These are phyloP conservation scores for Myrmecobius fasciatus DNA, from an alignment of 2,113 vertebrate genomes.

Conservation along the genomic window DNA sequence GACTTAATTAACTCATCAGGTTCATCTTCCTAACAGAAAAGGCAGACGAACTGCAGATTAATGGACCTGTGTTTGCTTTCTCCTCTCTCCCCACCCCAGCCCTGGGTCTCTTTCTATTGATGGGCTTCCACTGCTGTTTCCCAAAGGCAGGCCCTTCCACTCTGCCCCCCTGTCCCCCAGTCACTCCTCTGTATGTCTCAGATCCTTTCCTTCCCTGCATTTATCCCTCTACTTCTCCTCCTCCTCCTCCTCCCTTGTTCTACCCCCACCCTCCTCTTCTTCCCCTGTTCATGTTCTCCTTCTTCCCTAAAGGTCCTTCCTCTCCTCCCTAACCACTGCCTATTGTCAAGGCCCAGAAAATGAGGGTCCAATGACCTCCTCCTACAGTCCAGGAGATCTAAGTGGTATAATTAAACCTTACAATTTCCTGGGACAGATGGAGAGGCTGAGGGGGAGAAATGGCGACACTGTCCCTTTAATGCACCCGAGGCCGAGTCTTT, in stretches of 20 bases:
- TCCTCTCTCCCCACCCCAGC: conserved; percentile 75
- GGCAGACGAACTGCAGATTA: conserved; percentile 89
- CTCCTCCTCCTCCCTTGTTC: background rate
- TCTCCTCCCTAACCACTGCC: conserved; percentile 59
- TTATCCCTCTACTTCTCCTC: conserved; percentile 29
- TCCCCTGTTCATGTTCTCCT: background rate
- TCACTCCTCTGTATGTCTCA: background rate
- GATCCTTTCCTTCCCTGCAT: background rate
- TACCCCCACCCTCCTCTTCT: background rate
- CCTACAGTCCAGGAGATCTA: conserved; percentile 67
- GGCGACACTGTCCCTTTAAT: conserved; percentile 76
- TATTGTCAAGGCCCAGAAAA: conserved; percentile 19
- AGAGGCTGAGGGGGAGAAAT: conserved; percentile 72
- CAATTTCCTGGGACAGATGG: conserved; percentile 60
- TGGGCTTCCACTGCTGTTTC: conserved; percentile 35
- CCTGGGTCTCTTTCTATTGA: conserved; percentile 69
- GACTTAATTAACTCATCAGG: conserved; percentile 93
- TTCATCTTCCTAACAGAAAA: conserved; percentile 91
- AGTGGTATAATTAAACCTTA: conserved; percentile 53
- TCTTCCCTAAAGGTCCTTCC: background rate
- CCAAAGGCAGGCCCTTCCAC: background rate
- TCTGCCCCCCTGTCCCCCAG: no score
- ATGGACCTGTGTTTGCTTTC: conserved; percentile 88
- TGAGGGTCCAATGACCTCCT: conserved; percentile 60
- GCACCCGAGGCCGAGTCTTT: conserved; percentile 53